These are phyloP conservation scores for Dicranocentrus wangi DNA, from an alignment of 2,888 invertebrate genomes.

Conservation along the genomic window DNA sequence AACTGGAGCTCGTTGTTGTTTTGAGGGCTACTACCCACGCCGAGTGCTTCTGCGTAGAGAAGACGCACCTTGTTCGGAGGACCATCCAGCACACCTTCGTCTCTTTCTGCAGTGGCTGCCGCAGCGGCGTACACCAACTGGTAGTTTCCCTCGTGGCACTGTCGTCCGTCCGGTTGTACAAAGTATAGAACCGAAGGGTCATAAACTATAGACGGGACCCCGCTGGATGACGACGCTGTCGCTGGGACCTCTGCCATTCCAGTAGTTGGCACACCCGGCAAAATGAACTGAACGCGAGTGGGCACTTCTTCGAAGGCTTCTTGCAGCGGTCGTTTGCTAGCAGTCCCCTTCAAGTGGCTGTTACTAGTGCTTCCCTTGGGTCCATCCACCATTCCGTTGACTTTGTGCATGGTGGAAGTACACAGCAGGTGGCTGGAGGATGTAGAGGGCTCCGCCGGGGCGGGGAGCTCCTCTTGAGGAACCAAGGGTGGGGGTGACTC, in stretches of 20 bases:
- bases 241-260: not conserved
- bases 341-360: too few species aligned
- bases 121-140: slow-evolving; percentile 63
- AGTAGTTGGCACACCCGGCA: slow-evolving; percentile 7
- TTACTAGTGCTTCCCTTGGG: too few species aligned
- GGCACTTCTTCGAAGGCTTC: too few species aligned
- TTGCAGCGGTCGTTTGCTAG: too few species aligned
- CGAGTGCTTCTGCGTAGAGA: slow-evolving; percentile 69
- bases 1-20: slow-evolving; percentile 64
- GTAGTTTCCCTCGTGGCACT: slow-evolving; percentile 7
- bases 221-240: not conserved
- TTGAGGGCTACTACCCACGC: slow-evolving; percentile 44
- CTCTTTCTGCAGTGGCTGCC: slow-evolving; percentile 64
- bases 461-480: slow-evolving; percentile 5
- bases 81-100: slow-evolving; percentile 58
- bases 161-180: slow-evolving; percentile 32
- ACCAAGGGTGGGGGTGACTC: slow-evolving; percentile 21
- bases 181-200: slow-evolving; percentile 57
- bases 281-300: slow-evolving; percentile 37
- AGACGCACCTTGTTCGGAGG: slow-evolving; percentile 66
- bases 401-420: too few species aligned
- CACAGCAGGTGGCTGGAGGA: too few species aligned
- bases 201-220: slow-evolving; percentile 6
- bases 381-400: too few species aligned
- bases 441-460: too few species aligned